Evolutionary conservation across 2,888 invertebrate genomes (phyloP).

Genomic region (Escarpia spicata): DNA sequence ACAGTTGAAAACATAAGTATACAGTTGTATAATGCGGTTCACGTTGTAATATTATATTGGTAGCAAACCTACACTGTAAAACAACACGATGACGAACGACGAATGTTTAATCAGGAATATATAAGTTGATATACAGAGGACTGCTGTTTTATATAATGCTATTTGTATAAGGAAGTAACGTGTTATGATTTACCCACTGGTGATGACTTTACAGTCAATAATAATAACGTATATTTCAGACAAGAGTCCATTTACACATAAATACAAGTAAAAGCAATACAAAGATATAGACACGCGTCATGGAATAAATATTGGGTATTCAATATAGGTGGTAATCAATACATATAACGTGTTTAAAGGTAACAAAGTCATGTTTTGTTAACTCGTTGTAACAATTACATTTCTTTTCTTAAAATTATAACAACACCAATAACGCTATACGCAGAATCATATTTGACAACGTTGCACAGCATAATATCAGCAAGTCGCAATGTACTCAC

Average conservation of each 20-base stretch:
- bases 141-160: neutral
- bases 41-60: neutral
- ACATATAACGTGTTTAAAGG: no score
- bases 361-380: no score
- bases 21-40: neutral
- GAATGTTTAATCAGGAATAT: neutral
- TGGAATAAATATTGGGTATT: no score
- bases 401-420: neutral
- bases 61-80: neutral
- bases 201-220: neutral
- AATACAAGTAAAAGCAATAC: no score
- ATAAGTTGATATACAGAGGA: neutral
- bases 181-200: neutral
- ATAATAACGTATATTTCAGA: no score
- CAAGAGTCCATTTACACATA: no score
- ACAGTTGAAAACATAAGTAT: neutral
- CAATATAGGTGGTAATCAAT: no score
- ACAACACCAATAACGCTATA: neutral
- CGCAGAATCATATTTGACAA: neutral
- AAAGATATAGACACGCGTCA: no score
- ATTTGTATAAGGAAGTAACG: neutral
- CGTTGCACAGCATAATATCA: neutral
- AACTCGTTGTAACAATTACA: no score
- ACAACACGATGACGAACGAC: neutral
- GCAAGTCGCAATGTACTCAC: constrained; percentile 43